Conservation (phyloP, 1,140 invertebrate genomes). For the Zeugodacus cucurbitae region DNA sequence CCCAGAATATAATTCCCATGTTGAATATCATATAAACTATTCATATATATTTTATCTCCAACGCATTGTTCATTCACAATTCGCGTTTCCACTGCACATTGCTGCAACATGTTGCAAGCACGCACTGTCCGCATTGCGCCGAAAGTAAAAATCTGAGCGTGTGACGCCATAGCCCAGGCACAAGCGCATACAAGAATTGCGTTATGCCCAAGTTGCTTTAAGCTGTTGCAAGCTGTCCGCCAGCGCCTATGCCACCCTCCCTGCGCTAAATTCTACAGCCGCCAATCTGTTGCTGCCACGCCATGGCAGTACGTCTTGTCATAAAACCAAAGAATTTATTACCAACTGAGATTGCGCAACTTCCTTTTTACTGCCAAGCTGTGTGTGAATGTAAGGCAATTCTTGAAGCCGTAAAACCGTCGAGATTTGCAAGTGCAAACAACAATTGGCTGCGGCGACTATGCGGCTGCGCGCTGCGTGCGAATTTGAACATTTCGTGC, state of each 20-base stretch:
- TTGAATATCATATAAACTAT: not conserved
- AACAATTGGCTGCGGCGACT: not conserved
- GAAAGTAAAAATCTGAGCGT: not conserved
- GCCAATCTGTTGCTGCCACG: not conserved
- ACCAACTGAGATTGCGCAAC: conserved; percentile 24
- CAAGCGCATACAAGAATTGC: not conserved
- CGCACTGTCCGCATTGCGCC: not conserved
- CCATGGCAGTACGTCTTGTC: not conserved
- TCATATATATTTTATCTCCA: not conserved
- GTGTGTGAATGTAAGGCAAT: not conserved
- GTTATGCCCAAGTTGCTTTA: not conserved
- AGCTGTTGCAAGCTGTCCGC: not conserved
- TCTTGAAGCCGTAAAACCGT: conserved; percentile 15
- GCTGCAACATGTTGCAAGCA: not conserved
- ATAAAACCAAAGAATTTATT: conserved; percentile 23
- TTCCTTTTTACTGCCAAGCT: conserved; percentile 14
- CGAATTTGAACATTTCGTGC: conserved; percentile 15
- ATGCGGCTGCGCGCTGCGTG: not conserved
- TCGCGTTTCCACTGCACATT: not conserved
- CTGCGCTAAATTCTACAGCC: not conserved
- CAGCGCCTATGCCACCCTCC: not conserved
- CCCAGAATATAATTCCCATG: no score
- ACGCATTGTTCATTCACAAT: not conserved
- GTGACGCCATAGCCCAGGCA: not conserved
- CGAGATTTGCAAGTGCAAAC: conserved; percentile 12